Evolutionary conservation across 2,113 vertebrate genomes (phyloP), one percentile per base, ranked within the genome.

Genomic region (Oceanites oceanicus): DNA sequence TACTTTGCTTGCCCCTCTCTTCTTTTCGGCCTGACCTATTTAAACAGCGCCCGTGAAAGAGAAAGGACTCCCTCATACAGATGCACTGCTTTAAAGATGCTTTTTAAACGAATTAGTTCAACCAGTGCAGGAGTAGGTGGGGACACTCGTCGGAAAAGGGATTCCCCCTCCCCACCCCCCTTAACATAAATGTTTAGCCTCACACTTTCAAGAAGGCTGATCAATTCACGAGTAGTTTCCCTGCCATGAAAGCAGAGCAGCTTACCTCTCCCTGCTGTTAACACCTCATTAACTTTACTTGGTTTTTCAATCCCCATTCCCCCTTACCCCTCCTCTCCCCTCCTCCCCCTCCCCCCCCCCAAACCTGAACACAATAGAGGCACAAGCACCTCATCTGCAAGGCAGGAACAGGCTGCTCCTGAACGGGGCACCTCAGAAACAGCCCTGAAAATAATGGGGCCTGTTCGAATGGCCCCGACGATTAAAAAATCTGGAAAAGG

Each of bases 391-490:
- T 62, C n/a, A 26, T 12, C 71, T n/a, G 52, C 55, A 63, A 55
- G 49, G 58, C 65, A 70, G 18, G 15, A 63, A n/a, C 3, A 2
- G 6, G 32, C 34, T 61, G 29, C 21, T 53, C 19, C 10, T 15
- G 26, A 85, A 36, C 11, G 25, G 49, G 68, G 25, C 44, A 77
- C 11, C 65, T 53, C 15, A 62, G 44, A 16, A 71, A 38, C 17
- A 71, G 49, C 38, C 50, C 38, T 5, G 11, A 30, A 67, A 15
- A 2, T 32, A 15, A 3, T 2, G 14, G 15, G 32, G 13, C 19
- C 18, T 62, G 34, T 55, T 45, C 11, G 3, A 25, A 40, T 2
- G 18, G 44, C 27, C 40, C 44, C 0, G 2, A 18, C 0, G 5
- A 61, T 36, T 36, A 47, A 87, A 38, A 40, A 32, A 30, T 4